Evolutionary conservation across 2,113 vertebrate species (phyloP), one percentile per base, ranked within the genome.

Genomic region (Tragelaphus strepsiceros): DNA sequence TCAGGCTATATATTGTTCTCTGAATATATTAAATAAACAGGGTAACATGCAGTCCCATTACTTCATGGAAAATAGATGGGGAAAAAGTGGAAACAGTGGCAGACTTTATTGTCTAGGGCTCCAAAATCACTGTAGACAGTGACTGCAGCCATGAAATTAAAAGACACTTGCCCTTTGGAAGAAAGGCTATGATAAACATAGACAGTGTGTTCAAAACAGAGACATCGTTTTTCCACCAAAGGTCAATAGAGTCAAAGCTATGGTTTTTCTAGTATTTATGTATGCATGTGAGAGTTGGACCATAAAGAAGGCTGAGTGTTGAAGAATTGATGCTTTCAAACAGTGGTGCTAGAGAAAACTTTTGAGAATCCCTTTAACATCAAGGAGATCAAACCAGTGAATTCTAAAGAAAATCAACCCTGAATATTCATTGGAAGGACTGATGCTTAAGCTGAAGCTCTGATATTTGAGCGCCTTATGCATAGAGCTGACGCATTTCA

Each of bases 381-480:
- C n/a, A 71, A 71, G n/a, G 19, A 71, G n/a, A 39, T 71, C 19
- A 71, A 71, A 22, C n/a, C 67, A 71, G 19, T 39, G n/a, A 39
- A 71, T 39, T 39, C 5, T 71, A 22, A 71, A 71, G 67, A 39
- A 71, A 71, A 39, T 71, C 10, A 39, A 22, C 5, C 9, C 35
- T 22, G 10, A 39, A 22, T 71, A 71, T 71, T 71, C 67, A 22
- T 21, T 71, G 67, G 10, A 71, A 71, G 10, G 19, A 71, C 67
- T 39, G 19, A 71, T 39, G 19, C 19, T 71, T 22, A 71, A 39
- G n/a, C 10, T 71, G 67, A 71, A 71, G 19, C n/a, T 39, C 10
- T 0, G 0, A 22, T 39, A 71, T 39, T 71, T 71, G n/a, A 71
- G 16, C 0, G 0, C n/a, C 67, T 71, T 19, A 71, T 39, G 67